Percentiles rank a stretch among this genome's conserved stretches.
Evolutionary conservation across 1,140 invertebrate species (phyloP).

Genomic region (Tetranychus urticae): DNA sequence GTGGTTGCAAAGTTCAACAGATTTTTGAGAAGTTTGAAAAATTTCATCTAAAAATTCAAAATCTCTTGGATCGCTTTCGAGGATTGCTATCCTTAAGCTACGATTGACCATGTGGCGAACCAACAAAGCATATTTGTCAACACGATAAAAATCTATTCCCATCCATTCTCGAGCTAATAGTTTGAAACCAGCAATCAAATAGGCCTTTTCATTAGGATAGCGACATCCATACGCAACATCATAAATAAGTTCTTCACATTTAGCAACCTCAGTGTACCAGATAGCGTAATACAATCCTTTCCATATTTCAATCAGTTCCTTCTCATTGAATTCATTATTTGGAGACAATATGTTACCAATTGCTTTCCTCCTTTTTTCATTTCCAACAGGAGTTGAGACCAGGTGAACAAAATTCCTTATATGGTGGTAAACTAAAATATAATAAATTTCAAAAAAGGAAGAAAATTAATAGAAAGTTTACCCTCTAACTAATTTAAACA

Average conservation of each 20-base stretch:
- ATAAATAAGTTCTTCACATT: constrained; percentile 9
- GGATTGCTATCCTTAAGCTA: too few relatives aligned
- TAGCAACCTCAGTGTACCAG: constrained; percentile 10
- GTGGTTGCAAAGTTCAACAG: background rate
- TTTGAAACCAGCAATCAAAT: constrained; percentile 6
- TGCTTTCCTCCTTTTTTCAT: too few relatives aligned
- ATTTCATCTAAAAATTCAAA: background rate
- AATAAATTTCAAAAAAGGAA: too few relatives aligned
- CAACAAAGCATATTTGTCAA: constrained; percentile 9
- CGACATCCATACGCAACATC: background rate
- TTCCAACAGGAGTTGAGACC: too few relatives aligned
- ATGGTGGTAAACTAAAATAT: too few relatives aligned
- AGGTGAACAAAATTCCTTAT: too few relatives aligned
- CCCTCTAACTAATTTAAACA: too few relatives aligned
- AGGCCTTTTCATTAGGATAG: background rate
- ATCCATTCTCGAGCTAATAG: constrained; percentile 4
- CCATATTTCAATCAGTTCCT: constrained; percentile 1
- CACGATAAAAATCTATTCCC: constrained; percentile 8
- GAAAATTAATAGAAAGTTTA: too few relatives aligned
- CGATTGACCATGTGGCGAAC: constrained; percentile 1
- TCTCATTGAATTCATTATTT: too few relatives aligned
- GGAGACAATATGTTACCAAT: too few relatives aligned
- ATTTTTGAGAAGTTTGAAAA: background rate
- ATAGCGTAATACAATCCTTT: constrained; percentile 8
- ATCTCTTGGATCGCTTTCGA: background rate